Conservation (phyloP, 2,113 vertebrate genomes). For the Pardalotus punctatus region DNA sequence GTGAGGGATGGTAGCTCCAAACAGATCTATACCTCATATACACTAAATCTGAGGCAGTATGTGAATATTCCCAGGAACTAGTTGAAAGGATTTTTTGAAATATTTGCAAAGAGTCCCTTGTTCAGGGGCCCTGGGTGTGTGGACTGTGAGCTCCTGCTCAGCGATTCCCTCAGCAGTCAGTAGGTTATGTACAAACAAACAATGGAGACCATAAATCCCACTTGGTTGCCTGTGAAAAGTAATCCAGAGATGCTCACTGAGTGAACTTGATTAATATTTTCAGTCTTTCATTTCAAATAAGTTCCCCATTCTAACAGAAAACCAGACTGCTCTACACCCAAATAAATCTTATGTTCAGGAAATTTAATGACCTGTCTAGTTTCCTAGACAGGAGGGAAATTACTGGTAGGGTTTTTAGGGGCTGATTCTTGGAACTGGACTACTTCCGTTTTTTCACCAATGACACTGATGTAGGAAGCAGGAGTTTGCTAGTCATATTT, state of each 20-base stretch:
- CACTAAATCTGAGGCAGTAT: background rate
- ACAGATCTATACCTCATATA: accelerated
- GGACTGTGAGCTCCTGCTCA: background rate
- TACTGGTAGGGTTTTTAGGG: background rate
- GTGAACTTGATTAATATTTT: background rate
- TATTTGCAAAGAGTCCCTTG: background rate
- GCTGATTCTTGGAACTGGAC: background rate
- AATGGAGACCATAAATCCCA: background rate
- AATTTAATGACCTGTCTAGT: background rate
- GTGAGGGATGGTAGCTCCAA: background rate
- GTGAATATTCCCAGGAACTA: background rate
- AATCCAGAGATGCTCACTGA: background rate
- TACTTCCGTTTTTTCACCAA: background rate
- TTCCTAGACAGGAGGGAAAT: background rate
- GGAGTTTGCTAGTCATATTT: background rate
- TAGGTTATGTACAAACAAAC: background rate
- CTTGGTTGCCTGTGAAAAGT: background rate
- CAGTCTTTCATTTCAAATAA: background rate
- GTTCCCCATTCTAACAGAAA: background rate
- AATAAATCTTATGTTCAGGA: background rate
- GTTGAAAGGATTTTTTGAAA: background rate
- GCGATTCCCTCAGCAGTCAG: background rate
- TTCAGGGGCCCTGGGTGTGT: accelerated
- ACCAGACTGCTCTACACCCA: background rate
- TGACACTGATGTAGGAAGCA: background rate